Conservation (phyloP, 2,888 invertebrate species). For the Drosophila greeni region DNA sequence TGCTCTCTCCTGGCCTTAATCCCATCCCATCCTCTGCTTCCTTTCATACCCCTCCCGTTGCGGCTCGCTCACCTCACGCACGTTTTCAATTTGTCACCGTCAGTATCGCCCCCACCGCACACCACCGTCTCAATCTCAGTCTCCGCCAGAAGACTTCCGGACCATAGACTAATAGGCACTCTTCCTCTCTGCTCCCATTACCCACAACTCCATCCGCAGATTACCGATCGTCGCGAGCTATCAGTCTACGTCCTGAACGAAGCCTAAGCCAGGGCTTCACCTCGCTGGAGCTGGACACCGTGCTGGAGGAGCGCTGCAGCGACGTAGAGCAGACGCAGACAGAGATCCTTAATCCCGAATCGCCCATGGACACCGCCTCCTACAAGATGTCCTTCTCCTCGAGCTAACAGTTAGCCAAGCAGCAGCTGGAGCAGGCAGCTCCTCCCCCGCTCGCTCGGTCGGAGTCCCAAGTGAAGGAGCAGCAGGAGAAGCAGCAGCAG, state of each 20-base stretch:
- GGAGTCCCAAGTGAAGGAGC: not conserved
- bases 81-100: slow-evolving; percentile 48
- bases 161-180: slow-evolving; percentile 1
- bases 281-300: slow-evolving; percentile 89
- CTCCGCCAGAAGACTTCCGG: not conserved
- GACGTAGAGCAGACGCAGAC: slow-evolving; percentile 86
- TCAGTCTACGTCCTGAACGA: slow-evolving; percentile 83
- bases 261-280: slow-evolving; percentile 87
- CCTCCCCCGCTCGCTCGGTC: slow-evolving; percentile 16
- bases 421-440: slow-evolving; percentile 34
- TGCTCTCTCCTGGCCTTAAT: not conserved
- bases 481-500: slow-evolving; percentile 37
- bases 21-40: too few relatives aligned
- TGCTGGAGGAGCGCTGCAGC: slow-evolving; percentile 90
- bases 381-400: slow-evolving; percentile 74
- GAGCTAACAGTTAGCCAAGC: slow-evolving; percentile 74
- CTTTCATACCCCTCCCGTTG: not conserved
- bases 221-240: slow-evolving; percentile 82
- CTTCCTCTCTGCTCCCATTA: not conserved
- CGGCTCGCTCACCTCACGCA: slow-evolving; percentile 29
- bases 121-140: not conserved
- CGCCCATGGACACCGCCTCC: slow-evolving; percentile 76
- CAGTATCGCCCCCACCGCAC: slow-evolving; percentile 4
- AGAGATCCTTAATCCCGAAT: slow-evolving; percentile 78
- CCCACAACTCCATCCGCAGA: slow-evolving; percentile 56